Evolutionary conservation across 2,888 invertebrate genomes (phyloP).

Genomic region (Ophion slaviceki): DNA sequence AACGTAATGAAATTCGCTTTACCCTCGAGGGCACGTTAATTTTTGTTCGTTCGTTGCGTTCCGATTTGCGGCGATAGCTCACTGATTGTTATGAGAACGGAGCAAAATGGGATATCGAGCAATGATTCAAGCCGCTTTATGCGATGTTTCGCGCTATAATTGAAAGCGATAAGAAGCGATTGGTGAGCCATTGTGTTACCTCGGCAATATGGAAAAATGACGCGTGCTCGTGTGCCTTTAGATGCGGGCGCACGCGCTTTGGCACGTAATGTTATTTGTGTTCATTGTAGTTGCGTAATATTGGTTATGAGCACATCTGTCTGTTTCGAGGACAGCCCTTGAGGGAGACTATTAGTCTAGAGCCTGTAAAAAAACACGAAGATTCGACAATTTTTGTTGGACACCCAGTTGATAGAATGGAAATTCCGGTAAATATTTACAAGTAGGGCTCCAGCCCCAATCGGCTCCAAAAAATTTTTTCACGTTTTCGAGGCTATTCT

Average conservation of each 20-base stretch:
- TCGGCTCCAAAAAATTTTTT: too few species aligned
- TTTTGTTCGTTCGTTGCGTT: neutral
- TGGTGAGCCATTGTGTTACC: constrained; percentile 30
- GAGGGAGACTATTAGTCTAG: neutral
- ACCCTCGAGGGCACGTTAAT: neutral
- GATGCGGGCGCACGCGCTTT: constrained; percentile 8
- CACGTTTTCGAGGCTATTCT: too few species aligned
- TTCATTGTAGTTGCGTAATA: neutral
- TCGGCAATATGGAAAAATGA: constrained; percentile 22
- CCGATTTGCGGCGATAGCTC: neutral
- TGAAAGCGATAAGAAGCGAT: constrained; percentile 59
- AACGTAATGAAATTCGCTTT: neutral
- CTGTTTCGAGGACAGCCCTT: neutral
- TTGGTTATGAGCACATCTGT: neutral
- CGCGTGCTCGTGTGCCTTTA: constrained; percentile 39
- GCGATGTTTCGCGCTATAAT: constrained; percentile 61
- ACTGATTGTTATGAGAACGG: constrained; percentile 5
- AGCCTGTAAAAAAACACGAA: neutral
- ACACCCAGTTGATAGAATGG: neutral
- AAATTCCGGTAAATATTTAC: neutral
- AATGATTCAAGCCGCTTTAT: constrained; percentile 54
- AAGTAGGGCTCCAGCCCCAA: too few species aligned
- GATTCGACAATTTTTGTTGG: too few species aligned
- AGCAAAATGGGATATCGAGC: constrained; percentile 54
- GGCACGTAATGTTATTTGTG: neutral